Conservation (phyloP, 2,888 invertebrate species). For the Chalcis sispes region DNA sequence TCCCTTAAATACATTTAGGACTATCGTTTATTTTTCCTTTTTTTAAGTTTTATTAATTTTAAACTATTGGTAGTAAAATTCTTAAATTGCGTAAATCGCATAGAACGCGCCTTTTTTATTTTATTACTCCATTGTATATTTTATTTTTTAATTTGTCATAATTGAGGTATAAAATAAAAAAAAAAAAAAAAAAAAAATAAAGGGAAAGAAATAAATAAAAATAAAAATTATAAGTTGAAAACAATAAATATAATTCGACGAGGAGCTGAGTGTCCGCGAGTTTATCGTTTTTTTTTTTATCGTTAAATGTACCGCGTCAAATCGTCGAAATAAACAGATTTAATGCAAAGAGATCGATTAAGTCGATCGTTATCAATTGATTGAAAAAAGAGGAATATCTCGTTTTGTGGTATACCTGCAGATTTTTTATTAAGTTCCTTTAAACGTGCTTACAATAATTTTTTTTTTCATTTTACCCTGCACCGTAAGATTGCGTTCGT, state of each 20-base stretch:
- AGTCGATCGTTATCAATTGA: no score
- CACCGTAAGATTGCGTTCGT: no score
- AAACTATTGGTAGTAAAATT: constrained; percentile 53
- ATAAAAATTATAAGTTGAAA: not conserved
- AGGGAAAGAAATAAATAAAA: not conserved
- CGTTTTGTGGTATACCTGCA: no score
- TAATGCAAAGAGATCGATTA: no score
- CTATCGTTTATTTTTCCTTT: constrained; percentile 59
- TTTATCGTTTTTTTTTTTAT: no score
- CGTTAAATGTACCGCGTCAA: no score
- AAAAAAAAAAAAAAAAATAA: no score
- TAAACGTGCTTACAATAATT: no score
- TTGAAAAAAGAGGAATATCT: no score
- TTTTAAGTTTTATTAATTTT: constrained; percentile 48
- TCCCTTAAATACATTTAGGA: constrained; percentile 63
- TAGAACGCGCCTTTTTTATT: constrained; percentile 7
- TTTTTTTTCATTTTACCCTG: no score
- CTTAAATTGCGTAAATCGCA: constrained; percentile 12
- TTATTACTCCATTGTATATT: constrained; percentile 54
- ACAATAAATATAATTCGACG: constrained; percentile 8
- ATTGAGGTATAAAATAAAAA: not conserved
- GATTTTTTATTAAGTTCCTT: no score
- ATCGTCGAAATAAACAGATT: no score
- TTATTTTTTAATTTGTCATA: constrained; percentile 21
- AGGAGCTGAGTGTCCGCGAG: constrained; percentile 27